Base-by-base conservation (phyloP, 2,113 vertebrate species). In the Hippocampus guttulatus region DNA sequence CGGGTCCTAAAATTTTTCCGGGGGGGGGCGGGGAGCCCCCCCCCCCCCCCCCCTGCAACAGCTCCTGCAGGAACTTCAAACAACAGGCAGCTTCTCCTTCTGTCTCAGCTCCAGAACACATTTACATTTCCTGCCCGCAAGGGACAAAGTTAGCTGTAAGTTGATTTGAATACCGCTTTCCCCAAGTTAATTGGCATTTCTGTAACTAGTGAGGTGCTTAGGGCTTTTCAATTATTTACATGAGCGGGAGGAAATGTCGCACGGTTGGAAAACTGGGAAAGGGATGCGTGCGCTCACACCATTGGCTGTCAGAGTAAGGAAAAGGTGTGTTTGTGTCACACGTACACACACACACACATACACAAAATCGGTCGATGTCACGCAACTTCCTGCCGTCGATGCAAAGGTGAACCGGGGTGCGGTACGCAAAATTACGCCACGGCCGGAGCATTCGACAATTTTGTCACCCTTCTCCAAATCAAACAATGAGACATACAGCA, bases 141-240 rank as follows among this genome's bases (percentile, higher is more conserved):
- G 91, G 91, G 85, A 86, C 85, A 84, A 85, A 88, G 88, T 88
- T 88, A 73, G 84, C 84, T 81, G 78, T 90, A 90, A 90, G 90
- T 84, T 89, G 90, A 91, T 92, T 90, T 88, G 87, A 91, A 90
- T 92, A 92, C 87, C 78, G 67, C 81, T 91, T 85, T 86, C 75
- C 82, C 87, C 89, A 92, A 90, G 92, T 92, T 93, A 92, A 92
- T 90, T 88, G 86, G 83, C 81, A 80, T 90, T 91, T 90, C 88
- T 88, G 88, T 90, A 83, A 85, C 88, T 87, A 76, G 68, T 89
- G 89, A 85, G 88, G 85, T 90, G 84, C 85, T 91, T 91, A 88
- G 87, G 73, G 79, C 82, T 88, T 89, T 86, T 91, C 85, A 90
- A 90, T 92, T 86, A 92, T 91, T 91, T 88, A 91, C 79, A 85